A percentile compares a stretch with the other conserved stretches of the same genome.
phyloP scores from a whole-genome alignment of 2,113 vertebrate genomes.

The Rattus norvegicus region GRCr8 NC_086022.1:149634501-149635000 shows the following conservation, averaged over 20 bases:
- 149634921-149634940: neutral
- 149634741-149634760: neutral
- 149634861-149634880: neutral
- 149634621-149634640: neutral
- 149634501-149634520: neutral
- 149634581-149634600: neutral
- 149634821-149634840: neutral
- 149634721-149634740: neutral
- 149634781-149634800: neutral
- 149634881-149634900: constrained; percentile 3
- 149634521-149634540: neutral
- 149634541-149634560: neutral
- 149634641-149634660: neutral
- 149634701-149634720: neutral
- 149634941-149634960: neutral
- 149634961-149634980: neutral
- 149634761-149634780: neutral
- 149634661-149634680: neutral
- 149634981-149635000: neutral
- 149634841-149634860: neutral
- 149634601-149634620: neutral
- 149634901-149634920: neutral
- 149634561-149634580: neutral
- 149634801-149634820: too few species aligned
- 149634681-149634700: neutral